Base-by-base conservation (phyloP, 1,140 invertebrate species). In the Zaprionus inermis region DNA sequence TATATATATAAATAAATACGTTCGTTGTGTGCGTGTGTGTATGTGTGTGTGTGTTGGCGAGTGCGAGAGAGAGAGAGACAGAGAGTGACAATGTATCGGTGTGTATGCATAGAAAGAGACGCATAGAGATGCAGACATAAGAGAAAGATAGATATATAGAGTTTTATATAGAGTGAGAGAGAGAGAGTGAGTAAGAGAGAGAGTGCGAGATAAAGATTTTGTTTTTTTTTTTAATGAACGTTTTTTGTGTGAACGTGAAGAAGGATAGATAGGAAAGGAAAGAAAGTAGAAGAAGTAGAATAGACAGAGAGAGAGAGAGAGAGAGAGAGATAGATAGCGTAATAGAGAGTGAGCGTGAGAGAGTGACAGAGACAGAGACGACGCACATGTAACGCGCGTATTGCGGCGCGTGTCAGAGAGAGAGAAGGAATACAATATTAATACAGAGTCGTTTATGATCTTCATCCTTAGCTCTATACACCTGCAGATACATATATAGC, bases 381-480 rank as follows among this genome's bases (percentile, higher is more conserved):
- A 79, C 65, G 79, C 59, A 70, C 55, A 65, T 57, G 76, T 61
- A 63, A 76, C 67, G 72, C 67, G 67, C 72, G 67, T 78, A 52
- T 60, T 75, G 63, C 55, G 67, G 36, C 67, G 67, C 68, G 72
- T 65, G 61, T 74, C 58, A 70, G 58, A 70, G 46, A 71, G 72
- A 76, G 61, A 76, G 72, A 80, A 83, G 77, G 76, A 84, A 83
- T 79, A 89, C 46, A 72, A 83, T 74, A 76, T 72, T 76, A 76
- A 72, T 75, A 71, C 36, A 46, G 38, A 61, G 57, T 60, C 56
- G 56, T 67, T 67, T 68, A 44, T 61, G n/a, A 65, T 32, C 56
- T 59, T 54, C 52, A 59, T 56, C 49, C 65, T 68, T 68, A 73
- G 65, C 65, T 54, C 38, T 68, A 73, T 49, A 34, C 9, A 65